Evolutionary conservation across 1,140 invertebrate species (phyloP).

Genomic region (Drosophila lini): DNA sequence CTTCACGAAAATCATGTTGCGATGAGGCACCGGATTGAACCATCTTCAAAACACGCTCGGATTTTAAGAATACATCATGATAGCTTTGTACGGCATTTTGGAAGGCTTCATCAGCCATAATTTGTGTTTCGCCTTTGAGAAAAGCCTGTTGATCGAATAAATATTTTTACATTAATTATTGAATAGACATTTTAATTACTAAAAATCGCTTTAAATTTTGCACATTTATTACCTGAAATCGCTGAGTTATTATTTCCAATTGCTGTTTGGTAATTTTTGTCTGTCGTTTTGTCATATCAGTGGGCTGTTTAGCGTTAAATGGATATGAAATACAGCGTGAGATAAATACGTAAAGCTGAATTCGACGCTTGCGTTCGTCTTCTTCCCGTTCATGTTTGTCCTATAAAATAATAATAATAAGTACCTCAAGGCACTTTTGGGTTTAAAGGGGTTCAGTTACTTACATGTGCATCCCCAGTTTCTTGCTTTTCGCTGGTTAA

Average conservation of each 20-base stretch:
- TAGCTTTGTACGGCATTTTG: conserved; percentile 99
- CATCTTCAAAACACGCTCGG: conserved; percentile 97
- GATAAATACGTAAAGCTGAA: conserved; percentile 99
- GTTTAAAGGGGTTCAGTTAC: conserved; percentile 5
- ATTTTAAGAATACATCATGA: conserved; percentile 98
- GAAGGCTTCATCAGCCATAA: conserved; percentile 99
- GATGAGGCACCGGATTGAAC: conserved; percentile 98
- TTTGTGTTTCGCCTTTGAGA: conserved; percentile 97
- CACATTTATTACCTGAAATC: conserved; percentile 91
- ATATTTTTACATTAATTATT: background rate
- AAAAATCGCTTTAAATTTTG: background rate
- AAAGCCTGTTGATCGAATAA: conserved; percentile 87
- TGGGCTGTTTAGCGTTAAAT: conserved; percentile 99
- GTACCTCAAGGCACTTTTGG: background rate
- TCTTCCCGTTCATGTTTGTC: conserved; percentile 95
- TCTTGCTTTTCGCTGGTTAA: conserved; percentile 91
- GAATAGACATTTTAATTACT: background rate
- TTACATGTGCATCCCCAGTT: conserved; percentile 68
- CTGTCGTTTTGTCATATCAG: conserved; percentile 97
- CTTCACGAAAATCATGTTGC: conserved; percentile 98
- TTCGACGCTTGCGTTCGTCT: conserved; percentile 95
- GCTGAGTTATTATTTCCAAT: conserved; percentile 96
- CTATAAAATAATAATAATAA: conserved; percentile 78
- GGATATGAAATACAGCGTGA: conserved; percentile 99
- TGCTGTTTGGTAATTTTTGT: conserved; percentile 98